Evolutionary conservation across 2,888 invertebrate species (phyloP), one percentile per base, ranked within the genome.

Genomic region (Rosalia funebris): DNA sequence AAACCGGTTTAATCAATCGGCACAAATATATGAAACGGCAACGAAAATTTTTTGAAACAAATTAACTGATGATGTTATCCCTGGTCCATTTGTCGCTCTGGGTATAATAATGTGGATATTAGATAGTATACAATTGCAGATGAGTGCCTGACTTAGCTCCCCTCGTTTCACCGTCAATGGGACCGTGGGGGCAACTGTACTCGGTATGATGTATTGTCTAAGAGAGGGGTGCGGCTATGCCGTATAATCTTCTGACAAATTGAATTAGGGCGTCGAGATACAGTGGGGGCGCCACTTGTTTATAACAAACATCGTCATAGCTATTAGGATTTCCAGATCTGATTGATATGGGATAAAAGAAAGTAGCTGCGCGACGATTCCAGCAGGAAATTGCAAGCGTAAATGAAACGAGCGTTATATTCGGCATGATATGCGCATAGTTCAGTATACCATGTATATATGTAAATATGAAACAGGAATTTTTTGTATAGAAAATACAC

Each of bases 181-280:
- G 67, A 65, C 62, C 62, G 66, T 60, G 67, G 68, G 64, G 70
- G 71, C 70, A 71, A 73, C 74, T 77, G 72, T 77, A 74, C 73
- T 74, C 72, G 62, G 75, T 76, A 81, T 81, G 80, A 81, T 81
- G 80, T 80, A 81, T 80, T 75, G 80, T 77, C 73, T 76, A 74
- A 74, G 74, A 75, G 76, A 78, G 79, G 80, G 79, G 79, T 80
- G 79, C 76, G 80, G 80, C 80, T 79, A 77, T 77, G 79, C 78
- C 79, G 78, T 77, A 81, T 82, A 82, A 82, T 81, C 81, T 82
- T 79, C 80, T 82, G 81, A 81, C 82, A 82, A 82, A 82, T 82
- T 82, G 82, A 82, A 82, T 82, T 81, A 81, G 81, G 81, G 78
- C 77, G 79, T 74, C 75, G 75, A 73, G 75, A 75, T 75, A 73